These are phyloP conservation scores for Malacosoma neustria DNA, from an alignment of 2,888 invertebrate genomes.

Conservation along the genomic window DNA sequence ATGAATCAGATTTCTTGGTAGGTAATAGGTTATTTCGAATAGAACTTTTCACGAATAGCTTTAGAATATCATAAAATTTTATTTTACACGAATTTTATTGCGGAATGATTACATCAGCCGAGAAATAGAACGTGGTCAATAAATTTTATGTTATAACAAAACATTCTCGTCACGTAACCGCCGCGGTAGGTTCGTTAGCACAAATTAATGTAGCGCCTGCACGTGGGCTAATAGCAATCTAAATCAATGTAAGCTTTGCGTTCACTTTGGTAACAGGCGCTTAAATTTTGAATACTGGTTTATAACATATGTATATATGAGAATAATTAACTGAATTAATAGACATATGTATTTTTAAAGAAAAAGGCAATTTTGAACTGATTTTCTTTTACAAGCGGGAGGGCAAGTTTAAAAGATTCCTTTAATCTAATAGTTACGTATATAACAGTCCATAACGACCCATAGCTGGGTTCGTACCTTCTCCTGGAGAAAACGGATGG, in stretches of 20 bases:
- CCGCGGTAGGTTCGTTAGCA: slow-evolving; percentile 1
- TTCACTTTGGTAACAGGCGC: neutral
- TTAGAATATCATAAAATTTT: neutral
- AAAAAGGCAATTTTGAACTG: too few species aligned
- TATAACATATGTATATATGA: too few species aligned
- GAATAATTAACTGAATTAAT: too few species aligned
- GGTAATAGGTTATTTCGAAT: too few species aligned
- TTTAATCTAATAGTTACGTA: too few species aligned
- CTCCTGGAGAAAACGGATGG: too few species aligned
- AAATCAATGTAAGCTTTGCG: slow-evolving; percentile 1
- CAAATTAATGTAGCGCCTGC: slow-evolving; percentile 3
- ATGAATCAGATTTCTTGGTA: neutral
- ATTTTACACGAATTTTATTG: neutral
- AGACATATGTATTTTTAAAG: too few species aligned
- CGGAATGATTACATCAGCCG: neutral
- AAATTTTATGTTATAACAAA: neutral
- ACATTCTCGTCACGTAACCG: slow-evolving; percentile 2
- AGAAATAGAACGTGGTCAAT: neutral
- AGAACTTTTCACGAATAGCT: neutral
- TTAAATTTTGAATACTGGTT: too few species aligned
- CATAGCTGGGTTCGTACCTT: too few species aligned
- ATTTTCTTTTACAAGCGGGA: too few species aligned
- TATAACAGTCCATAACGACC: too few species aligned
- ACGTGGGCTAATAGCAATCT: slow-evolving; percentile 1
- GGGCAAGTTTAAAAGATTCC: too few species aligned